Base-by-base conservation (phyloP, 2,113 vertebrate genomes). In the Syngnathus typhle region DNA sequence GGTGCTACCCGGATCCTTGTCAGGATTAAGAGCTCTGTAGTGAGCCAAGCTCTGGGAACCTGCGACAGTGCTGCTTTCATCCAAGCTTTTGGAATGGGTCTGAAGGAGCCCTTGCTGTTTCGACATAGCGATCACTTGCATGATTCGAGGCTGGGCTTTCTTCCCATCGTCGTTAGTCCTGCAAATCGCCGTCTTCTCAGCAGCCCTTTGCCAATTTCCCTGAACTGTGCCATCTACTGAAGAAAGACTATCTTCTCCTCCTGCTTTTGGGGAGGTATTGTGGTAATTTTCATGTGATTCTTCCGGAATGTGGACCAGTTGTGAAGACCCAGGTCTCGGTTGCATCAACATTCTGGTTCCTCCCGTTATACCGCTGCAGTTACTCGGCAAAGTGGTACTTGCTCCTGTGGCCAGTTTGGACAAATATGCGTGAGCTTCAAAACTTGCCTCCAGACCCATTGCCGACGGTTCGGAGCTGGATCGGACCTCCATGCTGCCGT, bases 81-180 rank as follows among this genome's bases (percentile, higher is more conserved):
- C 88, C 70, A 90, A 89, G 78, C 93, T 91, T 78, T 95, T 96
- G 21, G 96, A 94, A 60, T 96, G 95, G 68, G 93, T 89, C 73
- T 96, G 95, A 13, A 98, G 92, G 9, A 98, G 92, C 2, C 95
- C 94, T 84, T 99, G 96, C 78, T 99, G 97, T 88, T 98, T 99
- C 76, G 95, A 97, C 94, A 98, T 94, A 43, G 95, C 95, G 46
- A 98, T 98, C 15, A 98, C 95, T 76, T 98, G 97, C 94, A 98
- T 94, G 80, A 98, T 93, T 44, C 95, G 91, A 1, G 96, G 94
- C 82, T 96, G 96, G 75, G 84, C 92, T 61, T 58, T 73, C 10
- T 74, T 73, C 12, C 76, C 78, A 0, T 90, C 92, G 4, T 74
- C 80, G 3, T 92, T 94, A 77, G 89, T 94, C 79, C 94, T 87